phyloP scores from a whole-genome alignment of 2,888 invertebrate species.

The Parnassius glacialis region DNA sequence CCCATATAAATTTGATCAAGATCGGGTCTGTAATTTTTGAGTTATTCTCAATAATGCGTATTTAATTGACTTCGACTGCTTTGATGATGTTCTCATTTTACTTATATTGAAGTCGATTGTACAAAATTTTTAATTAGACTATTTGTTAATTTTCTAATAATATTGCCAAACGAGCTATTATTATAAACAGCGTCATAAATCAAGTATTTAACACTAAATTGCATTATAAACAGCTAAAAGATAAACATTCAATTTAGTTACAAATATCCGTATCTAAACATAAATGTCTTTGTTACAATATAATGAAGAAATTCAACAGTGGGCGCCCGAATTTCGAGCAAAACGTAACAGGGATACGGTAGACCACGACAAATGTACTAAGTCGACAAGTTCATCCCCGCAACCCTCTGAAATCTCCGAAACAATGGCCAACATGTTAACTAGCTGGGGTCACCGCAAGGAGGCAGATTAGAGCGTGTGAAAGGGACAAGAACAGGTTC shows the following conservation, averaged over 20 bases:
- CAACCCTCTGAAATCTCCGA: slow-evolving; percentile 46
- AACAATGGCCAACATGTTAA: slow-evolving; percentile 68
- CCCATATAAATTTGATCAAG: too few species aligned
- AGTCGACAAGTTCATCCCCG: slow-evolving; percentile 50
- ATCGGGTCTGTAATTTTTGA: too few species aligned
- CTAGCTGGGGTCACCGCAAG: slow-evolving; percentile 58
- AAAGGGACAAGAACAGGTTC: slow-evolving; percentile 29
- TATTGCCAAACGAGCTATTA: too few species aligned
- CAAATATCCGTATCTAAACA: not conserved
- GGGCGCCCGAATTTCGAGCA: slow-evolving; percentile 1
- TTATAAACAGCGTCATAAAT: too few species aligned
- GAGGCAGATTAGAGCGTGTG: slow-evolving; percentile 43
- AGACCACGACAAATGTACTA: slow-evolving; percentile 46
- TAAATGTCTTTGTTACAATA: slow-evolving; percentile 2
- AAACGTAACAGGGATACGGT: slow-evolving; percentile 15
- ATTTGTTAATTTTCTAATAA: too few species aligned
- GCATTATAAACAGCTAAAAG: not conserved
- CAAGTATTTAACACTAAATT: not conserved
- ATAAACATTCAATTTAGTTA: not conserved
- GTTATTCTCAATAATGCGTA: too few species aligned
- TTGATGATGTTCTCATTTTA: too few species aligned
- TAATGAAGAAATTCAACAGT: slow-evolving; percentile 12
- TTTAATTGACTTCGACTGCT: too few species aligned
- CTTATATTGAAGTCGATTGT: too few species aligned
- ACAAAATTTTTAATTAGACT: too few species aligned